A percentile compares a stretch with the other conserved stretches of the same genome.
phyloP scores from a whole-genome alignment of 92 coral and sea anemone genomes.

The Galaxea fascicularis region DNA sequence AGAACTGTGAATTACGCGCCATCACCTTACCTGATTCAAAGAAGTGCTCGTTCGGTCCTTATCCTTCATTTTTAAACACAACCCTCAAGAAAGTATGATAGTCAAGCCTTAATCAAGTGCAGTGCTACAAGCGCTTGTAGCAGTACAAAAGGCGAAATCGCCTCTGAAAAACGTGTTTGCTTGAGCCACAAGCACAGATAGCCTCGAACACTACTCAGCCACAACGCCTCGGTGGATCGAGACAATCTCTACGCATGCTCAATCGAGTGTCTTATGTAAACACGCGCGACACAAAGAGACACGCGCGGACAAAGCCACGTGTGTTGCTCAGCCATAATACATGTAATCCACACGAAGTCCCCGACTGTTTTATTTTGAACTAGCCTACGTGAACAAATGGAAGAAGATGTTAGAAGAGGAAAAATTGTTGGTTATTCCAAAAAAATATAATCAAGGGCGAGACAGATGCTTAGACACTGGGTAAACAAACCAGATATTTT shows the following conservation, averaged over 20 bases:
- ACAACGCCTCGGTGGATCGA: slow-evolving; percentile 44
- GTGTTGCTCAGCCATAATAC: not conserved
- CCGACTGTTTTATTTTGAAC: not conserved
- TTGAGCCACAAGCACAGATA: not conserved
- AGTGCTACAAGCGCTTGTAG: slow-evolving; percentile 23
- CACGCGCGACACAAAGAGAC: slow-evolving; percentile 39
- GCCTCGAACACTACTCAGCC: slow-evolving; percentile 31
- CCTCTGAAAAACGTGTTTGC: not conserved
- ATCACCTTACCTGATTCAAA: slow-evolving; percentile 67
- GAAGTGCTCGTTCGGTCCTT: slow-evolving; percentile 51
- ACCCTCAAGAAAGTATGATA: not conserved
- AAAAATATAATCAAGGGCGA: not conserved
- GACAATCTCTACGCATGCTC: slow-evolving; percentile 42
- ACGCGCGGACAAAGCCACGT: slow-evolving; percentile 4
- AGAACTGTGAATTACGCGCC: slow-evolving; percentile 16
- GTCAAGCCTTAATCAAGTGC: not conserved
- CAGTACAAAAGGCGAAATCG: slow-evolving; percentile 36
- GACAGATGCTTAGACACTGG: not conserved
- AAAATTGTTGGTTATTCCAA: not conserved
- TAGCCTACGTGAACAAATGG: not conserved
- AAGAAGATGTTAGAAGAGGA: not conserved
- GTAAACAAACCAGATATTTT: not conserved
- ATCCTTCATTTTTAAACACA: slow-evolving; percentile 61
- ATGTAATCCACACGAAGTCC: not conserved
- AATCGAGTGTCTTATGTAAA: not conserved